Percentiles rank a stretch among this genome's conserved stretches.
Conservation (phyloP, 1,140 invertebrate genomes). For the Drosophila bocki region DNA sequence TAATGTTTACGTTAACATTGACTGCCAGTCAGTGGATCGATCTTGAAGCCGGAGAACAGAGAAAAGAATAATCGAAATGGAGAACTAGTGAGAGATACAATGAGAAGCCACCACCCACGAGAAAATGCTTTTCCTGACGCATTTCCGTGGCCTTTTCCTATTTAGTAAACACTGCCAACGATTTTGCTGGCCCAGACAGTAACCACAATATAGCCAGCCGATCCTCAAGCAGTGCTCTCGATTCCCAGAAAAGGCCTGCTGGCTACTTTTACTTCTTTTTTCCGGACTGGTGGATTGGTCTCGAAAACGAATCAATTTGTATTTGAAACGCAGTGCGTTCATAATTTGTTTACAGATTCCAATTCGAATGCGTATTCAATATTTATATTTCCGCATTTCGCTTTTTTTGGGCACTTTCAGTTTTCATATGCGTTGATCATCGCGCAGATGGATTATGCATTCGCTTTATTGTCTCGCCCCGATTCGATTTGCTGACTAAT, state of each 20-base stretch:
- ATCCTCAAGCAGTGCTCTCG: slow-evolving; percentile 16
- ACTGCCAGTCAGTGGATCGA: slow-evolving; percentile 54
- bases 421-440: slow-evolving; percentile 44
- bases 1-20: slow-evolving; percentile 77
- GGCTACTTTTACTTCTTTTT: slow-evolving; percentile 73
- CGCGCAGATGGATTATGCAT: slow-evolving; percentile 41
- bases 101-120: slow-evolving; percentile 32
- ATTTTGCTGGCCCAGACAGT: slow-evolving; percentile 30
- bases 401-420: slow-evolving; percentile 62
- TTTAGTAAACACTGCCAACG: slow-evolving; percentile 57
- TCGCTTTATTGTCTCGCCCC: slow-evolving; percentile 57
- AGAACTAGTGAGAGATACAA: background rate
- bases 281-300: slow-evolving; percentile 15
- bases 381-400: slow-evolving; percentile 67
- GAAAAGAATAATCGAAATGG: background rate
- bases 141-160: slow-evolving; percentile 64
- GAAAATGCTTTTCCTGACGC: slow-evolving; percentile 59
- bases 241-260: slow-evolving; percentile 13
- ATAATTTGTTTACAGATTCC: slow-evolving; percentile 55
- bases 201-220: slow-evolving; percentile 15
- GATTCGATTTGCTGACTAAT: slow-evolving; percentile 70
- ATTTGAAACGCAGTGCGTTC: slow-evolving; percentile 63
- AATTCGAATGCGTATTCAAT: slow-evolving; percentile 19
- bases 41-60: slow-evolving; percentile 23
- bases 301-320: slow-evolving; percentile 68